Base-by-base conservation (phyloP, 2,113 vertebrate genomes). In the Typhlomys cinereus region DNA sequence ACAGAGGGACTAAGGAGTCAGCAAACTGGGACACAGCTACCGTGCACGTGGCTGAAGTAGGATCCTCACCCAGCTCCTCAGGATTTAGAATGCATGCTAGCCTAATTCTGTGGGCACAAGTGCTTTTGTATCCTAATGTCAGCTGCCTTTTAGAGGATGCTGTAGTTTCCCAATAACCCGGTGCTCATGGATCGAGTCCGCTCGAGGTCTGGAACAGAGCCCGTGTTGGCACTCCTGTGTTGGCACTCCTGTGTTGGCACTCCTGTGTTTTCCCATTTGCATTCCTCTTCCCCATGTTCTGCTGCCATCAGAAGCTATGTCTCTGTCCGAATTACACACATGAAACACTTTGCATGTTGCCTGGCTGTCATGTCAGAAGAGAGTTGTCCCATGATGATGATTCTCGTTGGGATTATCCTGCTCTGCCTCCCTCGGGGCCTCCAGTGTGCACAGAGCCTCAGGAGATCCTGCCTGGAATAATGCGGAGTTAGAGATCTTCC, bases 191-290 rank as follows among this genome's bases (percentile, higher is more conserved):
- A 79, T 36, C 59, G 13, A 80, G 50, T 25, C 59, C 46, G 39
- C 14, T 10, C 57, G 46, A 46, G 48, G 23, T 57, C 61, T 2
- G 6, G 57, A n/a, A 41, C 1, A 31, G 66, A 66, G 15, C 12
- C 66, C 21, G 7, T 4, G 46, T 20, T 0, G 12, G 25, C 8
- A 9, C 11, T 36, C 5, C 23, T 20, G 61, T 21, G 11, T 27
- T 41, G n/a, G n/a, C n/a, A n/a, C n/a, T n/a, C 12, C 66, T 20
- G 7, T 4, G 46, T 20, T 0, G 12, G 25, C 8, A 9, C 11
- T 36, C 5, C 23, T 20, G 61, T 21, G 11, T 27, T 41, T 18
- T 36, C 1, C 23, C 21, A 10, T 23, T 12, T 25, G 17, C 29
- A 23, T 31, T 27, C 75, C 46, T 50, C 36, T 59, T 21, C 59